These are phyloP conservation scores for Psittacula derbiana DNA, from an alignment of 2,797 vertebrate genomes.

Conservation along the genomic window DNA sequence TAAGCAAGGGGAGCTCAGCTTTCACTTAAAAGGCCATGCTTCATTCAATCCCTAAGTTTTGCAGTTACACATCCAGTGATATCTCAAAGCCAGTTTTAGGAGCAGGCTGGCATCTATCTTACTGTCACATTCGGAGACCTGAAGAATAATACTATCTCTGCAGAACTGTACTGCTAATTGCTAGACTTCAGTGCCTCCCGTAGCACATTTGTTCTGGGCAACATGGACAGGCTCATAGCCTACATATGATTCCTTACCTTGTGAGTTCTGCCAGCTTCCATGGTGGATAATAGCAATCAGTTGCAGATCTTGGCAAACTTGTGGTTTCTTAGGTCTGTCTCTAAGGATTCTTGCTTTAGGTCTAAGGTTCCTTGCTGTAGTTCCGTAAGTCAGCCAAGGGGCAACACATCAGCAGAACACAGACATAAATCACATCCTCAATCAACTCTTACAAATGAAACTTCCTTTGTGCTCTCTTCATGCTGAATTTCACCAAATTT, in stretches of 20 bases:
- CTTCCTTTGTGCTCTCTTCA: background rate
- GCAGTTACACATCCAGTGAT: background rate
- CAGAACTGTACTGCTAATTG: background rate
- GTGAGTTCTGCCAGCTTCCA: background rate
- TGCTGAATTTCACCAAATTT: background rate
- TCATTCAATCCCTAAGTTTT: background rate
- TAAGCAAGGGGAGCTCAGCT: background rate
- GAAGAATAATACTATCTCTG: background rate
- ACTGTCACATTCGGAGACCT: background rate
- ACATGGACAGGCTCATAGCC: background rate
- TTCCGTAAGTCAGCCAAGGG: background rate
- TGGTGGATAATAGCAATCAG: background rate
- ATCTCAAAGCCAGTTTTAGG: background rate
- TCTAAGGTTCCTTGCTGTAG: background rate
- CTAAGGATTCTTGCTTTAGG: background rate
- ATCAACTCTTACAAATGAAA: background rate
- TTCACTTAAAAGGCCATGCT: background rate
- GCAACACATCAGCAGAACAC: accelerated
- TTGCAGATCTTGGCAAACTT: background rate
- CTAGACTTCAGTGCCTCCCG: background rate
- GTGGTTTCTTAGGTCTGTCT: background rate
- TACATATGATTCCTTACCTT: background rate
- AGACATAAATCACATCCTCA: background rate
- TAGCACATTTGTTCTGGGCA: background rate
- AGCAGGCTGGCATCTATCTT: background rate